Evolutionary conservation across 2,113 vertebrate genomes (phyloP).

Genomic region (Microcebus griseorufus): DNA sequence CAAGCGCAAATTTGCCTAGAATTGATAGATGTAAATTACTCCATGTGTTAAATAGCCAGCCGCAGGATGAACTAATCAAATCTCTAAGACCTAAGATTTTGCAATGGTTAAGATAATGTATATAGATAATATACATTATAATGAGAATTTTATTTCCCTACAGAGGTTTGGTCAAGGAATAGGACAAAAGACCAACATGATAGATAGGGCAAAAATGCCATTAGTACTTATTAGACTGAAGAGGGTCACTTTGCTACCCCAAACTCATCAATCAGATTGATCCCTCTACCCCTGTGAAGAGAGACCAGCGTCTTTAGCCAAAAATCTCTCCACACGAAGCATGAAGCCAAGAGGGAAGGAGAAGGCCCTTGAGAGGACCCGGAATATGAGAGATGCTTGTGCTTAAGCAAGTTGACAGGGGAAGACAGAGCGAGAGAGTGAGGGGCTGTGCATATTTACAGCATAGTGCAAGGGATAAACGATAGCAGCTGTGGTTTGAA

Average conservation of each 20-base stretch:
- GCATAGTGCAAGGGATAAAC: not conserved
- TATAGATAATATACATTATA: not conserved
- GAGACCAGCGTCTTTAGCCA: not conserved
- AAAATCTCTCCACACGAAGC: not conserved
- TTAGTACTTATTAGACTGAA: not conserved
- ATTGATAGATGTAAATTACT: not conserved
- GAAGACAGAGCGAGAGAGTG: not conserved
- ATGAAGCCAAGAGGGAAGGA: not conserved
- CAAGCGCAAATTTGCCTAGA: not conserved
- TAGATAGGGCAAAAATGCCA: not conserved
- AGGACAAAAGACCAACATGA: not conserved
- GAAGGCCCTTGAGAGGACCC: not conserved
- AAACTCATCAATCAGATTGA: not conserved
- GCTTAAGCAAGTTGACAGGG: not conserved
- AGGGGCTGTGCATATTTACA: not conserved
- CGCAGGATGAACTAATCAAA: not conserved
- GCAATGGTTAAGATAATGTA: not conserved
- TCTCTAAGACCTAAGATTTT: constrained; percentile 7
- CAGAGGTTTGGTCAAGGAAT: not conserved
- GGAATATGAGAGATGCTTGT: not conserved
- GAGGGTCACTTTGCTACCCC: not conserved
- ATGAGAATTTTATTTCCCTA: not conserved
- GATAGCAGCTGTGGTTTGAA: not conserved
- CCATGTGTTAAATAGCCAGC: not conserved
- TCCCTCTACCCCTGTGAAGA: not conserved